A percentile compares a stretch with the other conserved stretches of the same genome.
Evolutionary conservation across 2,113 vertebrate genomes (phyloP).

Genomic region (Ranitomeya imitator): DNA sequence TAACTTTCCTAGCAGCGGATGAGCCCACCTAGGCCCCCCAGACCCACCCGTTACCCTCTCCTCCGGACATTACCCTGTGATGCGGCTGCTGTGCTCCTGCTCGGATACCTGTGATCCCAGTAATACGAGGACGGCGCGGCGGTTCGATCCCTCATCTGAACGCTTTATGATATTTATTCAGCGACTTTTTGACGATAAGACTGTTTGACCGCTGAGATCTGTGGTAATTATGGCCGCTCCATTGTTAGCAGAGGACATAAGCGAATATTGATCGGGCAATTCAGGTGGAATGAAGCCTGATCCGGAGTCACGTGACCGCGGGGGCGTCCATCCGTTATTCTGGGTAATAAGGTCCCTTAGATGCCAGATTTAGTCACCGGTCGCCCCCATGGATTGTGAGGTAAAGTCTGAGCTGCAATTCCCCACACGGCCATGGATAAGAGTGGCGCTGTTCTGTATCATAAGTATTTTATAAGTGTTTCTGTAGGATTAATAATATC

Average conservation of each 20-base stretch:
- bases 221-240: neutral
- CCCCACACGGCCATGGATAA: neutral
- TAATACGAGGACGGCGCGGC: neutral
- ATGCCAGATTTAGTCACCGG: neutral
- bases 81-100: neutral
- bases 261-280: neutral
- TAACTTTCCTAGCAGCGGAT: too few relatives aligned
- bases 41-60: too few relatives aligned
- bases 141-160: neutral
- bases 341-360: neutral
- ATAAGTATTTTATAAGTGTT: too few relatives aligned
- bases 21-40: too few relatives aligned
- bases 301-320: neutral
- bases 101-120: neutral
- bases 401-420: neutral
- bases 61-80: too few relatives aligned
- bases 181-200: neutral
- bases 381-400: neutral
- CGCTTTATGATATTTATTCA: constrained; percentile 14
- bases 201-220: constrained; percentile 4
- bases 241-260: constrained; percentile 4
- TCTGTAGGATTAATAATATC: too few relatives aligned
- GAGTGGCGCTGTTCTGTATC: neutral
- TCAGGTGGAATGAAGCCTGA: neutral
- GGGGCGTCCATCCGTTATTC: neutral